Conservation (phyloP, 2,113 vertebrate species). For the Saccopteryx bilineata region DNA sequence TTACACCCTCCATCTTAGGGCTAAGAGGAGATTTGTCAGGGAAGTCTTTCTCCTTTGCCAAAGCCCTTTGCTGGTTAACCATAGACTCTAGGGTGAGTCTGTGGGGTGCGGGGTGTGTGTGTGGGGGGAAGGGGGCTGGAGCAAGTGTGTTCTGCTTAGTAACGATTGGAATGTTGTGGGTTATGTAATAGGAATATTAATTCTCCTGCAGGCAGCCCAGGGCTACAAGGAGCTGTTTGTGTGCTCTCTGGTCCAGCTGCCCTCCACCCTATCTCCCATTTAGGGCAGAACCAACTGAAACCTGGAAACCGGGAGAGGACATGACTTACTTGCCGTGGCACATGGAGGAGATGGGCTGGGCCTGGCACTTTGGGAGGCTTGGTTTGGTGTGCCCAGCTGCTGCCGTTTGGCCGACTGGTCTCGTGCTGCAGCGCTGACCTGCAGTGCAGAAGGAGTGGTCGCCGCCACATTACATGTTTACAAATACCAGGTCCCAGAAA, state of each 20-base stretch:
- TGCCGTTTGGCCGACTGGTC: background rate
- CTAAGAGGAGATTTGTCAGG: background rate
- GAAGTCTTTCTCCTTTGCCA: background rate
- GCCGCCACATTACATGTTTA: rapidly evolving
- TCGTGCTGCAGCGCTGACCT: rapidly evolving
- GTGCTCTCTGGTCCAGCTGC: background rate
- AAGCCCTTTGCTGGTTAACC: background rate
- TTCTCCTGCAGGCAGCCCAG: background rate
- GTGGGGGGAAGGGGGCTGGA: background rate
- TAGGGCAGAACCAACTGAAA: background rate
- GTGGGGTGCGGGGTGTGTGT: background rate
- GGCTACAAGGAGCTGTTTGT: background rate
- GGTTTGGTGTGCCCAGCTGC: rapidly evolving
- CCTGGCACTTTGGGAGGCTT: rapidly evolving
- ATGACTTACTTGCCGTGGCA: background rate
- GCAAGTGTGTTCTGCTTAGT: background rate
- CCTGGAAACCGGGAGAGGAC: background rate
- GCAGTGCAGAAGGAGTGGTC: rapidly evolving
- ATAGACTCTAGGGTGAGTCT: background rate
- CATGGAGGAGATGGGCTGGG: rapidly evolving
- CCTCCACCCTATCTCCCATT: too few relatives aligned
- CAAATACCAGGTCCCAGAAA: background rate
- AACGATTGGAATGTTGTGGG: background rate
- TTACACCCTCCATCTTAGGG: background rate
- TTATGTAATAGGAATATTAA: background rate